Conservation (phyloP, 2,888 invertebrate species). For the Leptothorax acervorum region DNA sequence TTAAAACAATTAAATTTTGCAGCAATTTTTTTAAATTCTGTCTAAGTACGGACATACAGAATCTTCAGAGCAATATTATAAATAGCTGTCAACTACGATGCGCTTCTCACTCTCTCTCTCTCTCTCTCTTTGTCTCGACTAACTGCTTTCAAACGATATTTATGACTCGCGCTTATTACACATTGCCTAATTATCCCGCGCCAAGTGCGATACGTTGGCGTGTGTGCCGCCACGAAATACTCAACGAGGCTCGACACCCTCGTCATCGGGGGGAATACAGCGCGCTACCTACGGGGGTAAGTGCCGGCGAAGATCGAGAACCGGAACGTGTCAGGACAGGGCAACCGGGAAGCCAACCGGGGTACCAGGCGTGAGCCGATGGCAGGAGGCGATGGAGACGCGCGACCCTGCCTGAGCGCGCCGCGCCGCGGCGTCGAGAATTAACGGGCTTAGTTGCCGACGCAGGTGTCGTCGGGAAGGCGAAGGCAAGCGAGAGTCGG, state of each 20-base stretch:
- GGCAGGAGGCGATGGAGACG: constrained; percentile 68
- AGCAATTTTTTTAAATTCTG: not conserved
- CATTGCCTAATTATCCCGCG: constrained; percentile 22
- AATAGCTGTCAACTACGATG: not conserved
- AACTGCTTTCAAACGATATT: constrained; percentile 6
- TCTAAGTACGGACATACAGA: not conserved
- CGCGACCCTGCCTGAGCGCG: constrained; percentile 74
- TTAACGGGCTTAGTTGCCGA: constrained; percentile 85
- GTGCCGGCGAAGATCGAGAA: constrained; percentile 51
- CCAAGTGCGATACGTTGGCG: constrained; percentile 12
- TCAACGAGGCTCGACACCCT: constrained; percentile 39
- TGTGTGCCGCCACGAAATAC: constrained; percentile 25
- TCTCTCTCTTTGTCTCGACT: not conserved
- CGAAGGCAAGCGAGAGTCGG: constrained; percentile 79
- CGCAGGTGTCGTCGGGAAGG: constrained; percentile 83
- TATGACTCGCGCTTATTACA: not conserved
- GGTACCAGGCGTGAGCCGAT: constrained; percentile 60
- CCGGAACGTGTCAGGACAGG: constrained; percentile 50
- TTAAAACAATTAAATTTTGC: not conserved
- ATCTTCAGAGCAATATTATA: not conserved
- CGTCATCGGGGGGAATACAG: constrained; percentile 34
- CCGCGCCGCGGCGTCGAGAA: constrained; percentile 80
- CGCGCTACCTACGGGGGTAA: constrained; percentile 42
- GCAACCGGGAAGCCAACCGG: constrained; percentile 59
- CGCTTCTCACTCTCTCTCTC: not conserved